Base-by-base conservation (phyloP, 2,113 vertebrate species). In the Megaceryle torquata region DNA sequence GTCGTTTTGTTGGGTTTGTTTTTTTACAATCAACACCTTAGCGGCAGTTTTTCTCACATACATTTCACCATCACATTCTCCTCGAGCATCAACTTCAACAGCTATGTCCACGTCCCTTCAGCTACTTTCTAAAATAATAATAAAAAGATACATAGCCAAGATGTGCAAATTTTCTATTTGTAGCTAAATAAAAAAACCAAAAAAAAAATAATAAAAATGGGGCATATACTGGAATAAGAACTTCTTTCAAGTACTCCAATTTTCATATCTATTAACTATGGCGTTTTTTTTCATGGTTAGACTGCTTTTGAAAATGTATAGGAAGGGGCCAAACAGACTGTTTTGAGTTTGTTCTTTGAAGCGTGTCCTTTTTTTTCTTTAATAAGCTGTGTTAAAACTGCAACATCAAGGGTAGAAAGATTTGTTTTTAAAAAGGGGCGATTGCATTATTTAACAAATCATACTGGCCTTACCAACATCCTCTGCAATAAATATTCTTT, bases 401-500 rank as follows among this genome's bases (percentile, higher is more conserved):
- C 88, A 69, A 89, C 96, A 83, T 82, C 91, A 65, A 94, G 94
- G 97, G 94, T 80, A 88, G 96, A 94, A 94, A 94, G 92, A 91
- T 69, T 63, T 65, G 76, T 72, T 59, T 85, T 85, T 78, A 82
- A 84, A 88, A 91, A 96, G 96, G 97, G 98, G 97, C 92, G 83
- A 97, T 95, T 96, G 97, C 97, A 96, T 97, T 89, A 93, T 97
- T 97, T 97, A 96, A 97, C 87, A 97, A 97, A 97, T 98, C 97
- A 98, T 98, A 99, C 98, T 98, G 98, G 98, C 98, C 98, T 97
- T 97, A 94, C 46, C 89, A 98, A 94, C 97, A 98, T 97, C 96
- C 97, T 98, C 97, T 98, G 98, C 94, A 98, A 99, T 99, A 99
- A 99, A 99, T 99, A 99, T 97, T 98, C 97, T 97, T 98, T 98